Evolutionary conservation across 2,113 vertebrate species (phyloP).

Genomic region (Xenopus tropicalis): DNA sequence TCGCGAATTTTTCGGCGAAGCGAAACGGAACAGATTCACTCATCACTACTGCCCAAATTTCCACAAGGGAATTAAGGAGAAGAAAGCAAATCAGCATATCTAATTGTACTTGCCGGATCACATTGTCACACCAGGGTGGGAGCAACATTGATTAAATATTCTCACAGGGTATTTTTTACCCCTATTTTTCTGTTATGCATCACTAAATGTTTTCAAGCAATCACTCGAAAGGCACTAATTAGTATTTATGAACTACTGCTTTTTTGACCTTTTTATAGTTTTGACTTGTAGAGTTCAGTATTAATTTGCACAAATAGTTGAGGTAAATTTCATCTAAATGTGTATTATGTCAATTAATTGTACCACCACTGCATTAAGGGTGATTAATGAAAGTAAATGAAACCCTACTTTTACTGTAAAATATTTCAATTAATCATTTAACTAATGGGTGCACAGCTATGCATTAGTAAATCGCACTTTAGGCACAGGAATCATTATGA

Average conservation of each 20-base stretch:
- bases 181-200: background rate
- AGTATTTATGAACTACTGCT: background rate
- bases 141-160: background rate
- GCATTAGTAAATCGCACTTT: constrained; percentile 16
- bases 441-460: constrained; percentile 23
- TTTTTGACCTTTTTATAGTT: constrained; percentile 58
- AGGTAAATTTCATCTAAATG: constrained; percentile 44
- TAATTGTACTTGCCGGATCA: background rate
- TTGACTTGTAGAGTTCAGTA: constrained; percentile 48
- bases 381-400: background rate
- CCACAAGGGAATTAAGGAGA: no score
- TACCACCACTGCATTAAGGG: constrained; percentile 20
- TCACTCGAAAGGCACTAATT: background rate
- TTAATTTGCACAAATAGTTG: constrained; percentile 42
- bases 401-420: constrained; percentile 23
- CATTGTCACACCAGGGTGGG: background rate
- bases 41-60: no score
- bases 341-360: constrained; percentile 38
- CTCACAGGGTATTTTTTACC: background rate
- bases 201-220: background rate
- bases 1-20: no score
- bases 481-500: background rate
- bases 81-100: background rate
- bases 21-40: no score
- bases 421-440: constrained; percentile 40